Evolutionary conservation across 2,797 vertebrate species (phyloP), one percentile per base, ranked within the genome.

Genomic region (Denticeps clupeoides): DNA sequence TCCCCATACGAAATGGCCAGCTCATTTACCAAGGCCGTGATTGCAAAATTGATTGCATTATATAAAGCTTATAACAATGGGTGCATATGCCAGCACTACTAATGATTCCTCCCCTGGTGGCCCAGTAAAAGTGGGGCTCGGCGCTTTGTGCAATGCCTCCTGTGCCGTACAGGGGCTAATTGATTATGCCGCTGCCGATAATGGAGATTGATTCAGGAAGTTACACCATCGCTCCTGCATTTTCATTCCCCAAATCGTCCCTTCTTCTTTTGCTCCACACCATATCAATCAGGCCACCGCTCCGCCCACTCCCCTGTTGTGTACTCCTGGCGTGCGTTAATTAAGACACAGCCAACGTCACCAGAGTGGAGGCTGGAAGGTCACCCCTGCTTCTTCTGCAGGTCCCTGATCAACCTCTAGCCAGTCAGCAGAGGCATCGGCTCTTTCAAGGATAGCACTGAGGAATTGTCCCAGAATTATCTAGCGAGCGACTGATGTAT

Each of bases 121-220:
- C n/a, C n/a, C n/a, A n/a, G n/a, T n/a, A n/a, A n/a, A n/a, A n/a
- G n/a, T n/a, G n/a, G n/a, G n/a, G n/a, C n/a, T n/a, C n/a, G n/a
- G n/a, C n/a, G n/a, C n/a, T n/a, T n/a, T 27, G 9, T 3, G 9
- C 11, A 27, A 27, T 27, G n/a, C 27, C 10, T 27, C 11, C 10
- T n/a, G 27, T 11, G 27, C 27, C 27, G 51, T 21, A 59, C 49
- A 41, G 62, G 29, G 10, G 55, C 43, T 60, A 64, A 71, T 62
- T 67, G 55, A 65, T 63, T 47, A 66, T 55, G 41, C 49, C 23
- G 27, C 8, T 51, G 19, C 31, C 54, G 56, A 73, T 70, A 65
- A 62, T 58, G 55, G 48, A 59, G 49, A 67, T 67, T 28, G 67
- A 64, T 67, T 57, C 45, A 29, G 33, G 33, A 48, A 49, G 23